Evolutionary conservation across 2,113 vertebrate species (phyloP).

Genomic region (Polypterus bichir): DNA sequence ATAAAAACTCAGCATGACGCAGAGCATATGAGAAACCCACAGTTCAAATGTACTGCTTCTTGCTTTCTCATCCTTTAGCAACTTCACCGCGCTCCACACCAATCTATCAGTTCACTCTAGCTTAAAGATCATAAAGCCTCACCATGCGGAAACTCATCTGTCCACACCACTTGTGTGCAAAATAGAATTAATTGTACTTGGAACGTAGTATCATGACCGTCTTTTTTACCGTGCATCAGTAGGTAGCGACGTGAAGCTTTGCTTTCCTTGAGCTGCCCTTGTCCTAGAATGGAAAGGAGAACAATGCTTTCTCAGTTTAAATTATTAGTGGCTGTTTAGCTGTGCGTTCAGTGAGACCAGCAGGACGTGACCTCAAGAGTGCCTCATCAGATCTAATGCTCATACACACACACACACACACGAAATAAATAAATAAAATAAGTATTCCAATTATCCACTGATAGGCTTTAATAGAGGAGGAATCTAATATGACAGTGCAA

Average conservation of each 20-base stretch:
- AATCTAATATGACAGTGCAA: slow-evolving; percentile 64
- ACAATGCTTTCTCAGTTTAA: slow-evolving; percentile 74
- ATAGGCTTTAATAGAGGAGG: slow-evolving; percentile 63
- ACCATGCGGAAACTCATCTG: slow-evolving; percentile 74
- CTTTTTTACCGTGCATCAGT: slow-evolving; percentile 67
- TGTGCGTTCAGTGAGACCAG: slow-evolving; percentile 64
- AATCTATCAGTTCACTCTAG: slow-evolving; percentile 74
- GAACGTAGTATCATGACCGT: slow-evolving; percentile 63
- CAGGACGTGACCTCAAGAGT: slow-evolving; percentile 70
- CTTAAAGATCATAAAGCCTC: slow-evolving; percentile 74
- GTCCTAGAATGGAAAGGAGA: slow-evolving; percentile 50
- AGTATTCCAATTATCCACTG: slow-evolving; percentile 82
- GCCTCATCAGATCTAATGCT: slow-evolving; percentile 78
- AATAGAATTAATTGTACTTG: slow-evolving; percentile 80
- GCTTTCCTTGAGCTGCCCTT: slow-evolving; percentile 74
- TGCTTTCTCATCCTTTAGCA: slow-evolving; percentile 70
- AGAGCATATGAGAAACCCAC: slow-evolving; percentile 74
- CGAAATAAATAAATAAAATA: slow-evolving; percentile 42
- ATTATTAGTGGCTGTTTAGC: slow-evolving; percentile 84
- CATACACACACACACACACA: slow-evolving; percentile 20
- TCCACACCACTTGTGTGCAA: slow-evolving; percentile 62
- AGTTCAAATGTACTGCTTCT: slow-evolving; percentile 77
- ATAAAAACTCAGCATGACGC: slow-evolving; percentile 82
- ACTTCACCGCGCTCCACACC: slow-evolving; percentile 63
- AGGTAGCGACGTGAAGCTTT: slow-evolving; percentile 51